Base-by-base conservation (phyloP, 2,113 vertebrate genomes). In the Tenrec ecaudatus region DNA sequence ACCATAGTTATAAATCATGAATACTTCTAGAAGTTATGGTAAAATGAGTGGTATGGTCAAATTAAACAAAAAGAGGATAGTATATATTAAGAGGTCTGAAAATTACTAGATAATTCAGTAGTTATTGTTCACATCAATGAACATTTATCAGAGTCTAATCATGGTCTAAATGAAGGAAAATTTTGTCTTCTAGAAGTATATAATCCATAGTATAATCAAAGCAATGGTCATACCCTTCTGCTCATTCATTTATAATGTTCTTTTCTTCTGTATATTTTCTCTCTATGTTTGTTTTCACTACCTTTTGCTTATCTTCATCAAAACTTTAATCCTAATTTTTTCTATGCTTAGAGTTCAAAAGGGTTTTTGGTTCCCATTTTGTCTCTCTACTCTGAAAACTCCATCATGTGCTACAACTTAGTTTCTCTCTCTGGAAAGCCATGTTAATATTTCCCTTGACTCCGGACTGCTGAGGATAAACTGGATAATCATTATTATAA, bases 41-140 rank as follows among this genome's bases (percentile, higher is more conserved):
- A 57, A 92, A 84, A 90, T 87, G 64, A 84, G 25, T 66, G 27
- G 19, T 62, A 38, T 33, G 6, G 36, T 92, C n/a, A 94, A 81
- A 29, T 80, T 25, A 79, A 92, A 80, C 16, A 43, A 79, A 92
- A 80, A 43, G n/a, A 31, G 22, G 36, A 0, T 76, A 33, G 33
- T 83, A 10, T 68, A 76, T 43, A 69, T 91, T 31, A 43, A 25
- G 11, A 60, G 17, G 19, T 33, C 0, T 22, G 8, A 6, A n/a
- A 3, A 33, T 53, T 20, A 31, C 31, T 90, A 31, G 66, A 0
- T 73, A 17, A 76, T 31, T 81, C 60, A 40, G 75, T 43, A 9
- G 25, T 33, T 79, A 3, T 75, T 15, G 20, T 66, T 88, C 22
- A 84, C 17, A 43, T 29, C 15, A 85, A 19, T 22, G 66, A 57